These are phyloP conservation scores for Diabrotica undecimpunctata DNA, from an alignment of 1,140 invertebrate genomes.

Conservation along the genomic window DNA sequence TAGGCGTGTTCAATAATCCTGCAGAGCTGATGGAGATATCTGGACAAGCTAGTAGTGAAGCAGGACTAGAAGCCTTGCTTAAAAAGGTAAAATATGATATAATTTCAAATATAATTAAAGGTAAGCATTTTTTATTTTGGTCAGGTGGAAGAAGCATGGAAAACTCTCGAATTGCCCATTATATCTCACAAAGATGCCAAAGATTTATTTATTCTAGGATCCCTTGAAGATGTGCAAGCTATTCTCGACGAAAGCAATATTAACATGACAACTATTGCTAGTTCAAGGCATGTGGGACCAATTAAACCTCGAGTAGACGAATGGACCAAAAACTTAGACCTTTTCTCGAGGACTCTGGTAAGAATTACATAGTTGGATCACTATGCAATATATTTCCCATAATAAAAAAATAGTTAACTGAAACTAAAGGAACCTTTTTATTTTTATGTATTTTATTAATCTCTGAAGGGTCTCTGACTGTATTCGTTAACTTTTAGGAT, in stretches of 20 bases:
- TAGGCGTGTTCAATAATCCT: conserved; percentile 66
- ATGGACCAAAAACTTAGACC: conserved; percentile 69
- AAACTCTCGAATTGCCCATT: conserved; percentile 70
- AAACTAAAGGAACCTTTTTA: too few species aligned
- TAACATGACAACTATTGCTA: conserved; percentile 78
- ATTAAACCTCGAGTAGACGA: conserved; percentile 78
- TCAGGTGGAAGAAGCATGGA: conserved; percentile 78
- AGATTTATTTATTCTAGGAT: conserved; percentile 78
- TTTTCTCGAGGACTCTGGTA: conserved; percentile 74
- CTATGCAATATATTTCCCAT: too few species aligned
- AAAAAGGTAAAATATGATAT: conserved; percentile 59
- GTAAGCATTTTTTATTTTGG: not conserved
- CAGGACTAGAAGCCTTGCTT: conserved; percentile 70
- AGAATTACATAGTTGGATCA: not conserved
- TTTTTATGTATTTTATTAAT: too few species aligned
- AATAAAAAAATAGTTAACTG: too few species aligned
- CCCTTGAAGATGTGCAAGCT: conserved; percentile 78
- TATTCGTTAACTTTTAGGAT: conserved; percentile 55
- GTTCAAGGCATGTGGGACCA: conserved; percentile 76
- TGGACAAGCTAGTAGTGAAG: conserved; percentile 79
- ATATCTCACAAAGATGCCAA: conserved; percentile 73
- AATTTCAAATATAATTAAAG: not conserved
- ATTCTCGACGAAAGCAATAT: conserved; percentile 82
- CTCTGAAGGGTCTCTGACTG: too few species aligned
- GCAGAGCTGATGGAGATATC: conserved; percentile 79